These are phyloP conservation scores for Chlamydotis undulata DNA, from an alignment of 2,113 vertebrate genomes.

Conservation along the genomic window DNA sequence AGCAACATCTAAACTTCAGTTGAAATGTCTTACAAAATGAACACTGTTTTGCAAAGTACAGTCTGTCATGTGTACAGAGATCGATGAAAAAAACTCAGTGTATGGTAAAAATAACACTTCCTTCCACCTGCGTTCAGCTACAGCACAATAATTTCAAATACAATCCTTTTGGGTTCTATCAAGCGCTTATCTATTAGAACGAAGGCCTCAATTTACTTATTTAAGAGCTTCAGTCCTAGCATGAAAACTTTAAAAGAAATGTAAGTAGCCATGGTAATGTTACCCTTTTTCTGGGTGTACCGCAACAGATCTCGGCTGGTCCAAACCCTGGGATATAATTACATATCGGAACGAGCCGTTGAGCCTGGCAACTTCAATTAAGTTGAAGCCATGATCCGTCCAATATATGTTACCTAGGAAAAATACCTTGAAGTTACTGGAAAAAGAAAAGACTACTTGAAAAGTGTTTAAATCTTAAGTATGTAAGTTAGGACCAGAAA, in stretches of 20 bases:
- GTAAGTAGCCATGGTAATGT: constrained; percentile 17
- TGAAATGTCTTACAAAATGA: background rate
- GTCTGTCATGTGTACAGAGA: fast-evolving
- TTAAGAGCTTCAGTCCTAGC: background rate
- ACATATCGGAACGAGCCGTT: constrained; percentile 94
- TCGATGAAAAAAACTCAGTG: background rate
- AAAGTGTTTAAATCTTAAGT: background rate
- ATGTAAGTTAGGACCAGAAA: background rate
- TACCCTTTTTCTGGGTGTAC: constrained; percentile 92
- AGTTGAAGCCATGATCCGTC: constrained; percentile 97
- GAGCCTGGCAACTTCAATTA: constrained; percentile 94
- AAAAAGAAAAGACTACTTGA: background rate
- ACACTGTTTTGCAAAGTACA: background rate
- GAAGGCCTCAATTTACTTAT: background rate
- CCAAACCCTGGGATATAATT: constrained; percentile 92
- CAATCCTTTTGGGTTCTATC: background rate
- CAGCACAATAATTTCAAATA: background rate
- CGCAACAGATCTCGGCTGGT: constrained; percentile 93
- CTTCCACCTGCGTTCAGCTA: background rate
- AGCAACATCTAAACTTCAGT: fast-evolving
- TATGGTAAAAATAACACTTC: background rate
- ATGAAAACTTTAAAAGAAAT: background rate
- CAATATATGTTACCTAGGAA: constrained; percentile 94
- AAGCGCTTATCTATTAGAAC: background rate
- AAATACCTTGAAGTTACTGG: constrained; percentile 17